Evolutionary conservation across 1,140 invertebrate genomes (phyloP), one percentile per base, ranked within the genome.

Genomic region (Subanguina moxae): DNA sequence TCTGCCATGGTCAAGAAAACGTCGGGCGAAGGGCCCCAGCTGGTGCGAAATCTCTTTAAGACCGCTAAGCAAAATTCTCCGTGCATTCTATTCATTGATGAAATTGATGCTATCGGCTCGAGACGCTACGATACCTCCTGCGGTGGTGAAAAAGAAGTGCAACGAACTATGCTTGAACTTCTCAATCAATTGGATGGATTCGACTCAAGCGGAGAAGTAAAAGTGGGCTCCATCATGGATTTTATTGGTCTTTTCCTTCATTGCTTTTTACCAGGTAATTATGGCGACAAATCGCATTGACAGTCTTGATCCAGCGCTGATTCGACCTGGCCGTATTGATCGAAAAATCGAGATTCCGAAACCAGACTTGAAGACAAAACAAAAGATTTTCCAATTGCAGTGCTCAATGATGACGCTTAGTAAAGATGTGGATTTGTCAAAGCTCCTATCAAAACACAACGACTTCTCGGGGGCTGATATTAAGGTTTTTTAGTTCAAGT

Each of bases 261-360:
- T 7, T 19, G 17, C 3, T 21, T 52, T 52, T 21, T 88, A 95
- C n/a, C n/a, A n/a, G 90, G 94, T 99, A 17, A 98, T 99, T 52
- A 99, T 99, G 96, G 96, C 96, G 1, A 99, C 96, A 0, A 99
- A 99, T 83, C 88, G 94, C 80, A 94, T 94, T 27, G 96, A 99
- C 82, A 99, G 95, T 1, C 84, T 99, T 57, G 96, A 99, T 87
- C 96, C 96, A 48, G 96, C 96, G 13, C 86, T 99, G 0, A 85
- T 99, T 1, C 88, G 96, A 80, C 95, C 96, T 23, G 96, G 96
- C 58, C 88, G 96, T 38, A 38, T 38, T n/a, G n/a, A n/a, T n/a
- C n/a, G n/a, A n/a, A n/a, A n/a, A n/a, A n/a, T n/a, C n/a, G n/a
- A n/a, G n/a, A n/a, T n/a, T n/a, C n/a, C n/a, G n/a, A n/a, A n/a